phyloP scores from a whole-genome alignment of 2,797 vertebrate species.

The Anableps anableps region DNA sequence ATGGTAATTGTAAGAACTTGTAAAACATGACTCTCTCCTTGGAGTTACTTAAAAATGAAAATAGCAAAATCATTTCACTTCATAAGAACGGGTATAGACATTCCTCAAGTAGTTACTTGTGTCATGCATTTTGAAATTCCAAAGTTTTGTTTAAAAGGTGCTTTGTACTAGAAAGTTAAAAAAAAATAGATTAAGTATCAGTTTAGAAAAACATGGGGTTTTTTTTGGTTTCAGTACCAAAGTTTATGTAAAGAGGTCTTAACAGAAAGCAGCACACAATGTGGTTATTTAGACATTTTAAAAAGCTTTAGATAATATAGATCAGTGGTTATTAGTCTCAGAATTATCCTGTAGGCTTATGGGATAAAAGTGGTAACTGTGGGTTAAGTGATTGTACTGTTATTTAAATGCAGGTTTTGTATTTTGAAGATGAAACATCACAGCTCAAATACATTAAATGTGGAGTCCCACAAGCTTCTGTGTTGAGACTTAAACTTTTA shows the following conservation, averaged over 20 bases:
- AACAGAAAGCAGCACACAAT: background rate
- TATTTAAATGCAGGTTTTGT: background rate
- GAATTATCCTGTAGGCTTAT: background rate
- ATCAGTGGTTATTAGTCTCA: background rate
- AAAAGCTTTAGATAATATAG: background rate
- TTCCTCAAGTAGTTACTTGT: background rate
- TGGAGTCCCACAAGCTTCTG: background rate
- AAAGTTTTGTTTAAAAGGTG: background rate
- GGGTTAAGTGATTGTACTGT: background rate
- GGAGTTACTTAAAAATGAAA: background rate
- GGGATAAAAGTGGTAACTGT: background rate
- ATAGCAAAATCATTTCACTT: background rate
- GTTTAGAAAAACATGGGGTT: background rate
- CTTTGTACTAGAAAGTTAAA: background rate
- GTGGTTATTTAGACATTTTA: background rate
- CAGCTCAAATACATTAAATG: background rate
- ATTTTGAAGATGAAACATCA: background rate
- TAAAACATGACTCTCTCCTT: too few species aligned
- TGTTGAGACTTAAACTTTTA: background rate
- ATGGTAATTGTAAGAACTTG: background rate
- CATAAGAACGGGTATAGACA: background rate
- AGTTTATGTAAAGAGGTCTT: background rate
- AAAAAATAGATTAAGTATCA: background rate
- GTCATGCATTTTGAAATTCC: background rate
- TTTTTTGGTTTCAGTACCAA: background rate